Base-by-base conservation (phyloP, 1,140 invertebrate genomes). In the Leptinotarsa undecemlineata region DNA sequence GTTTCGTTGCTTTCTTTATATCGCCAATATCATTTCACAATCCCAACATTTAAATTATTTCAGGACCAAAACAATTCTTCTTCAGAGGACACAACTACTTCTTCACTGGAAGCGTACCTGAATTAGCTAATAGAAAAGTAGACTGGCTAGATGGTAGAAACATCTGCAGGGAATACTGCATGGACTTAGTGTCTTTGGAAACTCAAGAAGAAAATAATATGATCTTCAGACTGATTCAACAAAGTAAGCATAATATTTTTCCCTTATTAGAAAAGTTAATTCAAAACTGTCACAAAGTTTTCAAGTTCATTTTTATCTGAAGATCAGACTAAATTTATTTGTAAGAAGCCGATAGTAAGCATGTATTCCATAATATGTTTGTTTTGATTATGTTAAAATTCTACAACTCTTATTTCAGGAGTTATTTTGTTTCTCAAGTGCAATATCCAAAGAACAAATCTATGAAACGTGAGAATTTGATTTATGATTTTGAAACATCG, bases 131-230 rank as follows among this genome's bases (percentile, higher is more conserved):
- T 81, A 90, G 90, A 82, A 95, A 93, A 85, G 89, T 95, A 17
- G 94, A 97, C 85, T 97, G 95, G 95, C 87, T 96, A 73, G 95
- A 96, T 78, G 94, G 93, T 19, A 91, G 95, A 79, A 97, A 97
- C 85, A 89, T 94, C 75, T 97, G 95, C 86, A 89, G 95, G 74
- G 93, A 95, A 84, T 95, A 95, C 84, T 97, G 95, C 85, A 97
- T 97, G 95, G 95, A 96, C 84, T 89, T 95, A 62, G 91, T 96
- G 4, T 94, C 94, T 1, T 87, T 96, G 79, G 95, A 97, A 85
- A 92, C 92, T 1, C 92, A 95, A 85, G 93, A 95, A 84, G 94
- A 97, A 84, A 95, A 96, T 82, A 94, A 96, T 84, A 90, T 96
- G 78, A 91, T 96, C 83, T 94, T 93, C 89, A 92, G 91, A 82